Base-by-base conservation (phyloP, 1,140 invertebrate genomes). In the Trichoplusia ni region DNA sequence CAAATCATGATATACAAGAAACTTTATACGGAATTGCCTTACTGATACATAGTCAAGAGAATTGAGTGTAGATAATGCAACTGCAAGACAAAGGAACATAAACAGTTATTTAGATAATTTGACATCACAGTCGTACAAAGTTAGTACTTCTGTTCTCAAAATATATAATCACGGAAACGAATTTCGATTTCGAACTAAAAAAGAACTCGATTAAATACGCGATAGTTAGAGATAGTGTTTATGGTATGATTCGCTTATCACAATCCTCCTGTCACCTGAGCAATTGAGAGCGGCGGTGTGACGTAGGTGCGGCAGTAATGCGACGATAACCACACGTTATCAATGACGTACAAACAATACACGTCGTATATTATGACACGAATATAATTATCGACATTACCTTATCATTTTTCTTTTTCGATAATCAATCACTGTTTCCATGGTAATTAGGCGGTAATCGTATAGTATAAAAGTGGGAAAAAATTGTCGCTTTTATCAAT, bases 291-390 rank as follows among this genome's bases (percentile, higher is more conserved):
- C 23, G 8, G 11, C n/a, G 37, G 21, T 18, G 31, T 67, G 64
- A 67, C 64, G 56, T 47, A 53, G 37, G 19, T 42, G n/a, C 27
- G 35, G 35, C 35, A 14, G 19, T 63, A 63, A 56, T 64, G 40
- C 38, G 40, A 6, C 37, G 60, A 63, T 63, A 63, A 53, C 9
- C 23, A 9, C 23, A n/a, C 37, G 46, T 63, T 63, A 63, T 63
- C 60, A 35, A 19, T 63, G 46, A 63, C 60, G 47, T 35, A 11
- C 23, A 14, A 29, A 19, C 44, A 40, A 6, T 16, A 31, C 18
- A 29, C 18, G 29, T 47, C 44, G 27, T 4, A 14, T 18, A 47
- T 31, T 47, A 31, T 47, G 44, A 47, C 23, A 25, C 18, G 29
- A 31, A 47, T 19, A 47, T 47, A 47, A 47, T 47, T 47, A 47